Evolutionary conservation across 1,140 invertebrate species (phyloP).

Genomic region (Papilio polytes): DNA sequence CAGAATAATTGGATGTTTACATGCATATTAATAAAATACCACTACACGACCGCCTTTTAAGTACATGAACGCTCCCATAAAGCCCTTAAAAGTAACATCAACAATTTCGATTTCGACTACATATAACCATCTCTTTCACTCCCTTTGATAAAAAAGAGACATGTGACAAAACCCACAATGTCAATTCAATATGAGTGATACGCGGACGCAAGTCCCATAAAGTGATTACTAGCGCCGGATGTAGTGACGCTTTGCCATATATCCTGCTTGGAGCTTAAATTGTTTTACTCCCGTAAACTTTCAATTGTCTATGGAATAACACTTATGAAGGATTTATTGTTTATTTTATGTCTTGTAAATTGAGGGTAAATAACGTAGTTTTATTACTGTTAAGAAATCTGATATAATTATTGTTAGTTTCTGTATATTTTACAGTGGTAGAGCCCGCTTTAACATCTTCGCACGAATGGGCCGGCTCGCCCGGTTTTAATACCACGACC

Average conservation of each 20-base stretch:
- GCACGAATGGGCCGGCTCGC: too few species aligned
- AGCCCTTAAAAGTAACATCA: conserved; percentile 5
- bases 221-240: not conserved
- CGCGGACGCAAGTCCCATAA: conserved; percentile 2
- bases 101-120: not conserved
- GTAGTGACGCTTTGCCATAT: not conserved
- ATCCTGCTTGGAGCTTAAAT: not conserved
- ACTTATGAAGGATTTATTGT: not conserved
- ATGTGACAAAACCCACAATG: not conserved
- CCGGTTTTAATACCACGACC: too few species aligned
- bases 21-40: not conserved
- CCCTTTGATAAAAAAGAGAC: not conserved
- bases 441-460: too few species aligned
- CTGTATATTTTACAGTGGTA: too few species aligned
- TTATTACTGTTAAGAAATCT: too few species aligned
- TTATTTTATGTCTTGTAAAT: not conserved
- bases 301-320: not conserved
- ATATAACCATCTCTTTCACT: not conserved
- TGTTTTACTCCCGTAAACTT: not conserved
- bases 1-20: not conserved
- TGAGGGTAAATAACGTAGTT: too few species aligned
- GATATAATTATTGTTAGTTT: too few species aligned
- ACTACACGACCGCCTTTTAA: not conserved
- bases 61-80: not conserved
- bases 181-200: not conserved